These are phyloP conservation scores for Meleagris gallopavo DNA, from an alignment of 2,113 vertebrate species.

Conservation along the genomic window DNA sequence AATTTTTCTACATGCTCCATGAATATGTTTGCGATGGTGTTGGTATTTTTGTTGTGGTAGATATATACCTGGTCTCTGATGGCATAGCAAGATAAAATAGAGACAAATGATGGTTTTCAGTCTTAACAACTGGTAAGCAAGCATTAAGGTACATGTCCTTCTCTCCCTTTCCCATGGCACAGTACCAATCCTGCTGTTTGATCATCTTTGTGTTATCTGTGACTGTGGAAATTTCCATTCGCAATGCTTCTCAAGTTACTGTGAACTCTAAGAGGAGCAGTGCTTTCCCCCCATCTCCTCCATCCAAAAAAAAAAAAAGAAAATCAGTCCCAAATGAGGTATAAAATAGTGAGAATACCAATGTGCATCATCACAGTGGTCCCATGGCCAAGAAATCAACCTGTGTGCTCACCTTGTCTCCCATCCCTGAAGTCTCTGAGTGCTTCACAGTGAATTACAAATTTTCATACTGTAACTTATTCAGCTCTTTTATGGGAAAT, in stretches of 20 bases:
- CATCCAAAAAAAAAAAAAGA: not conserved
- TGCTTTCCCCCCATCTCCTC: no score
- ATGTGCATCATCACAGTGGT: accelerated
- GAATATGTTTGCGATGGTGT: not conserved
- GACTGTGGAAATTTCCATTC: constrained; percentile 12
- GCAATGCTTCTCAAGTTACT: not conserved
- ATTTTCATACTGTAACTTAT: not conserved
- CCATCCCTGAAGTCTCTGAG: not conserved
- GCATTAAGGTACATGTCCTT: not conserved
- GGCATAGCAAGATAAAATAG: not conserved
- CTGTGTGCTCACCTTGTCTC: not conserved
- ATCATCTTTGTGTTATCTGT: not conserved
- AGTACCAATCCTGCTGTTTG: not conserved
- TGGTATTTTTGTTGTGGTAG: not conserved
- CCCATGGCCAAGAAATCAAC: not conserved
- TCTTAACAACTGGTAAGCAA: not conserved
- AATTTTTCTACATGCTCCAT: accelerated
- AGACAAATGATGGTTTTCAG: not conserved
- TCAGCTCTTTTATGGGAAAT: not conserved
- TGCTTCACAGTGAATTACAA: not conserved
- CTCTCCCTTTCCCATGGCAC: not conserved
- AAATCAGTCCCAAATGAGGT: not conserved
- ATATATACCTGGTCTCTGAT: not conserved
- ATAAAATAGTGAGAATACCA: not conserved
- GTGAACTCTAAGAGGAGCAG: not conserved